Evolutionary conservation across 1,140 invertebrate species (phyloP).

Genomic region (Oncopodura yosiiana): DNA sequence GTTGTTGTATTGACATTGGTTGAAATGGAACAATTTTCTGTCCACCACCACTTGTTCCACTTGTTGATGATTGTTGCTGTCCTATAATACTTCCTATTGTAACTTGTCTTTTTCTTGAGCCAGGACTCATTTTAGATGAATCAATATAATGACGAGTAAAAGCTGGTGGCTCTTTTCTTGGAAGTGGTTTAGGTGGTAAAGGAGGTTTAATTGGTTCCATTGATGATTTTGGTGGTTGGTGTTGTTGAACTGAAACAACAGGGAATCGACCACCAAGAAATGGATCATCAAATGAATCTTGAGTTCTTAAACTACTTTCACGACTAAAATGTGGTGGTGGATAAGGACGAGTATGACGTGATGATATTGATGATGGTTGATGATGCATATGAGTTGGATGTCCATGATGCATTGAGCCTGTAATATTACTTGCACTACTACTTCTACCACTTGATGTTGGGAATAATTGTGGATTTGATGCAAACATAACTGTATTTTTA

Average conservation of each 20-base stretch:
- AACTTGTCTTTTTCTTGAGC: slow-evolving; percentile 6
- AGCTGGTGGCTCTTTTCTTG: slow-evolving; percentile 23
- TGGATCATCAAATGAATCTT: too few relatives aligned
- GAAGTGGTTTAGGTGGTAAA: background rate
- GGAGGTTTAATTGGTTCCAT: slow-evolving; percentile 5
- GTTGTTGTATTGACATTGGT: too few relatives aligned
- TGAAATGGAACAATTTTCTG: too few relatives aligned
- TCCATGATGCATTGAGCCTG: background rate
- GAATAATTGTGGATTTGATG: slow-evolving; percentile 31
- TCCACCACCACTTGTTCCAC: too few relatives aligned
- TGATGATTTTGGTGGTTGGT: slow-evolving; percentile 3
- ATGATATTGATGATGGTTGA: slow-evolving; percentile 11
- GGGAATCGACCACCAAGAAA: too few relatives aligned
- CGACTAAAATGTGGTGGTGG: too few relatives aligned
- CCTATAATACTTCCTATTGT: background rate
- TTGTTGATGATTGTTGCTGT: too few relatives aligned
- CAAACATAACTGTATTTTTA: slow-evolving; percentile 33
- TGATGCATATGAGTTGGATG: slow-evolving; percentile 7
- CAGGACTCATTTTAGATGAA: slow-evolving; percentile 28
- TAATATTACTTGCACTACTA: slow-evolving; percentile 9
- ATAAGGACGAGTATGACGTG: too few relatives aligned
- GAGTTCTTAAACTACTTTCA: too few relatives aligned
- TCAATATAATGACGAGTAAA: slow-evolving; percentile 34
- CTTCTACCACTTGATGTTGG: slow-evolving; percentile 14
- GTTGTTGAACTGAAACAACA: background rate